Evolutionary conservation across 2,113 vertebrate species (phyloP).

Genomic region (Fukomys damarensis): DNA sequence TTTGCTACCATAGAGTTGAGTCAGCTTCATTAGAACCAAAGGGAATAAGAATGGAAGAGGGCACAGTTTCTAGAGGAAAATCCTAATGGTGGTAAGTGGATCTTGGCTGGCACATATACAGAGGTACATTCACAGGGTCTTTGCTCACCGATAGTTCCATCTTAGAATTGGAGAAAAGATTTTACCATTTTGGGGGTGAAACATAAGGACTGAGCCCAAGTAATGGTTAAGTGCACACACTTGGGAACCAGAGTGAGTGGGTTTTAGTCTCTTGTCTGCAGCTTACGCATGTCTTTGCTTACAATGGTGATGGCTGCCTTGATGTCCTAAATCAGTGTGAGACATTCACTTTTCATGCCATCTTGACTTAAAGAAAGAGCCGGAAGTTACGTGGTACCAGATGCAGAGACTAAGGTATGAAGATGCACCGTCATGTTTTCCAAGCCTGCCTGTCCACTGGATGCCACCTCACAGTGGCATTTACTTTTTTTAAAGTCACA

Average conservation of each 20-base stretch:
- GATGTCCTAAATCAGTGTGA: no score
- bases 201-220: background rate
- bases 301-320: no score
- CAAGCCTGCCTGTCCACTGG: no score
- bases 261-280: background rate
- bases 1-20: background rate
- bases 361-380: no score
- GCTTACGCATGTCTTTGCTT: no score
- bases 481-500: no score
- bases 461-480: no score
- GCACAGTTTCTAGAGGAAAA: background rate
- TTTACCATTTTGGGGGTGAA: background rate
- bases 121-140: background rate
- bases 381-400: no score
- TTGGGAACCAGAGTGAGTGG: background rate
- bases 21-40: background rate
- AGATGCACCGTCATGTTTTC: no score
- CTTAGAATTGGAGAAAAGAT: background rate
- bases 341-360: no score
- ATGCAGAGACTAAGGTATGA: no score
- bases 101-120: background rate
- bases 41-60: background rate
- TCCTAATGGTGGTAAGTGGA: background rate
- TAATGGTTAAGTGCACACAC: background rate
- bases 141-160: background rate